phyloP scores from a whole-genome alignment of 2,888 invertebrate species.

The Meghimatium bilineatum region DNA sequence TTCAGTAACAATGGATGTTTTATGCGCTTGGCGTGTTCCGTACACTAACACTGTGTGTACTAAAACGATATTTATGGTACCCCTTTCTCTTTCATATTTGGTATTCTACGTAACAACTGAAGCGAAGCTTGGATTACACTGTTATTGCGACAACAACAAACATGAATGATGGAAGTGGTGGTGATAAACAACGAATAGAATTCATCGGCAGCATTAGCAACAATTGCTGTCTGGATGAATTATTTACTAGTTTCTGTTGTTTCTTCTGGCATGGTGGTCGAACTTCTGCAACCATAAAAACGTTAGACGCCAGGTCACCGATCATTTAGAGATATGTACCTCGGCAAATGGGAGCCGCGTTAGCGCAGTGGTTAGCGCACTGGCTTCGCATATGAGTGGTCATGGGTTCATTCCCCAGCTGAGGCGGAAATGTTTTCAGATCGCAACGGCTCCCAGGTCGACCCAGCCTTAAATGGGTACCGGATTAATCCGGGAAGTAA shows the following conservation, averaged over 20 bases:
- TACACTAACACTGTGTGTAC: neutral
- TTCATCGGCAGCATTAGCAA: neutral
- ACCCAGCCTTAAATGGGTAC: too few relatives aligned
- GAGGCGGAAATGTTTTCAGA: too few relatives aligned
- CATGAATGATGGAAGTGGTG: neutral
- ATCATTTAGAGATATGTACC: neutral
- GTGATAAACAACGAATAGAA: neutral
- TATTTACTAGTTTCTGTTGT: neutral
- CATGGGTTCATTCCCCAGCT: too few relatives aligned
- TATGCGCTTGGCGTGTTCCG: neutral
- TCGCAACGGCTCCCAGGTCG: too few relatives aligned
- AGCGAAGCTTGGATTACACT: neutral
- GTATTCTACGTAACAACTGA: too few relatives aligned
- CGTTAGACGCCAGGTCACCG: neutral
- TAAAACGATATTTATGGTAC: neutral
- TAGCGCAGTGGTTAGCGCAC: too few relatives aligned
- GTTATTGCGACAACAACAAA: neutral
- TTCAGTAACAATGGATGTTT: too few relatives aligned
- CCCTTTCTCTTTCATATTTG: too few relatives aligned
- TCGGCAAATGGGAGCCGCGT: too few relatives aligned
- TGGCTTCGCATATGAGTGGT: too few relatives aligned
- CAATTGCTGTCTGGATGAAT: neutral
- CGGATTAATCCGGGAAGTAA: too few relatives aligned
- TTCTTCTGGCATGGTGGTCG: neutral
- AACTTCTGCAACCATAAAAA: neutral